Evolutionary conservation across 2,113 vertebrate genomes (phyloP).

Genomic region (Suricata suricatta): DNA sequence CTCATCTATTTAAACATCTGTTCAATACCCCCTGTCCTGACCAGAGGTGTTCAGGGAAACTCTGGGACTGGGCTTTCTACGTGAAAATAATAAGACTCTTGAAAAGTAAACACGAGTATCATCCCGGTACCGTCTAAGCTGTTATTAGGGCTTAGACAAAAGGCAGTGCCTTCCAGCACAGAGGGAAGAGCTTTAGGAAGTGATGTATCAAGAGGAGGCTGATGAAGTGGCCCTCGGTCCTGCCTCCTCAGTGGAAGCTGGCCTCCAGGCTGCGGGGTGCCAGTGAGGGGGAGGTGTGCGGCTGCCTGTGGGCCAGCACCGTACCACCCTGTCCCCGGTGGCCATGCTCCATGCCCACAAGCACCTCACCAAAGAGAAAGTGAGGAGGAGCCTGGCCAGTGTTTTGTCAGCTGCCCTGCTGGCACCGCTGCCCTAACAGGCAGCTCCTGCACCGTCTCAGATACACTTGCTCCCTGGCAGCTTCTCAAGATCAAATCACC

Average conservation of each 20-base stretch:
- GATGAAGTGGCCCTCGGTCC: background rate
- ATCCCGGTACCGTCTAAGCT: background rate
- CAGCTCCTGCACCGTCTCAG: constrained; percentile 16
- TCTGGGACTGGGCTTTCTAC: background rate
- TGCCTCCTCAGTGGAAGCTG: background rate
- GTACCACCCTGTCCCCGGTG: background rate
- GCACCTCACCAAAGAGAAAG: background rate
- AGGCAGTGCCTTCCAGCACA: background rate
- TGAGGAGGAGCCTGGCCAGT: background rate
- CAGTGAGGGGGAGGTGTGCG: background rate
- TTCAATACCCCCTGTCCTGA: background rate
- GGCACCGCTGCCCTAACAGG: background rate
- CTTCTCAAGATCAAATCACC: constrained; percentile 16
- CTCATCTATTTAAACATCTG: background rate
- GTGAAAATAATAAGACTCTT: background rate
- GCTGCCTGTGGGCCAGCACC: background rate
- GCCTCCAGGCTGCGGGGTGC: background rate
- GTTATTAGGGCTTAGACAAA: background rate
- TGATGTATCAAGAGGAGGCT: background rate
- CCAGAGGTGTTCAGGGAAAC: background rate
- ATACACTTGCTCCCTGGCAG: background rate
- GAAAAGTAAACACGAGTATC: background rate
- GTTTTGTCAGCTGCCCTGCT: background rate
- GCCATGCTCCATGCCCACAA: background rate
- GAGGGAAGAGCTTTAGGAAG: background rate